Evolutionary conservation across 2,888 invertebrate species (phyloP).

Genomic region (Melikaiella ostensackeni): DNA sequence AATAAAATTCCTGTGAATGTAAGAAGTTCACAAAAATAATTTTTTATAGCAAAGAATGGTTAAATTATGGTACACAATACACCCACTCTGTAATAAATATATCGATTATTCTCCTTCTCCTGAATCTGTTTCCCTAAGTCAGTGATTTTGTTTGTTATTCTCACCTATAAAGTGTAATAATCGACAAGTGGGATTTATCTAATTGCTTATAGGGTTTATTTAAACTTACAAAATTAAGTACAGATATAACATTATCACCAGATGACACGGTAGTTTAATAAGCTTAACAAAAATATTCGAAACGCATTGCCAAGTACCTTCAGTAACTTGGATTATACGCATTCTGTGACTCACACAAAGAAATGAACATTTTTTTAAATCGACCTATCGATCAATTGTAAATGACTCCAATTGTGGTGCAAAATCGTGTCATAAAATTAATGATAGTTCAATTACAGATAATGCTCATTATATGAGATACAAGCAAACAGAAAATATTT

Average conservation of each 20-base stretch:
- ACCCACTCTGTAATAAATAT: not conserved
- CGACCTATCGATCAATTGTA: conserved; percentile 58
- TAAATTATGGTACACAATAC: not conserved
- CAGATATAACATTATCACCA: conserved; percentile 63
- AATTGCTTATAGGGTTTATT: conserved; percentile 72
- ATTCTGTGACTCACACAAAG: conserved; percentile 51
- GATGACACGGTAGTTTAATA: conserved; percentile 41
- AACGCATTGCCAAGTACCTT: conserved; percentile 45
- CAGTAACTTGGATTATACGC: conserved; percentile 44
- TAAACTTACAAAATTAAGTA: conserved; percentile 73
- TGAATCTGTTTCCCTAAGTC: not conserved
- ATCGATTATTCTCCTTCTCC: not conserved
- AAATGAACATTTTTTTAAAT: conserved; percentile 59
- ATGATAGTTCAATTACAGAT: conserved; percentile 57
- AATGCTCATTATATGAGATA: not conserved
- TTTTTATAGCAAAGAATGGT: not conserved
- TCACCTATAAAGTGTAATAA: not conserved
- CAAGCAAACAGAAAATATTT: conserved; percentile 1
- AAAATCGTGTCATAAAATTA: conserved; percentile 60
- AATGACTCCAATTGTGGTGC: conserved; percentile 69
- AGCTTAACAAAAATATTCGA: conserved; percentile 37
- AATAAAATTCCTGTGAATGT: not conserved
- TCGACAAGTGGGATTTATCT: not conserved
- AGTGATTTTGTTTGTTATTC: not conserved
- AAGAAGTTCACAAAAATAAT: not conserved